Base-by-base conservation (phyloP, 2,888 invertebrate genomes). In the Clostera curtula region DNA sequence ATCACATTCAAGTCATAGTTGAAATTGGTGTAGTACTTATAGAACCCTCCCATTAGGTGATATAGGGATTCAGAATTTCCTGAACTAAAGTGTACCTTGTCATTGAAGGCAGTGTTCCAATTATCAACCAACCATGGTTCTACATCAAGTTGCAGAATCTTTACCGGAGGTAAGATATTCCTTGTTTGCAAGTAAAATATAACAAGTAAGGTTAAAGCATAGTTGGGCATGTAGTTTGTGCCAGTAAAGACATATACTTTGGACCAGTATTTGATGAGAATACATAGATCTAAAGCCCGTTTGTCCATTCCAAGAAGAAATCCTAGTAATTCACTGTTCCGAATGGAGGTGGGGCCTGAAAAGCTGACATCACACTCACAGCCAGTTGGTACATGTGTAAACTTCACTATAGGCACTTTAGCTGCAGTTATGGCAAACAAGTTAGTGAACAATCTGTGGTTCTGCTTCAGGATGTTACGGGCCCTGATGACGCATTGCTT, bases 211-310 rank as follows among this genome's bases (percentile, higher is more conserved):
- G 85, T 80, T 3, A 93, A 52, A 4, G 89, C 85, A 56, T 93
- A 93, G 58, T 89, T 92, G 0, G 89, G 85, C 43, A 92, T 72
- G 29, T 76, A 72, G 34, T 83, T 85, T 18, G 66, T 77, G 17
- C 87, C 87, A 0, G 86, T 79, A 2, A 93, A 58, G 4, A 83
- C 73, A 30, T 87, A 84, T 3, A 85, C 71, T 56, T 88, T 90
- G 0, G 88, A 88, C 93, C 93, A 93, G 49, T 89, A 90, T 56
- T 93, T 93, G 0, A 93, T 59, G n/a, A 92, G 62, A 20, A 91
- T 55, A 51, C 90, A 84, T 0, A 90, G 52, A 0, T 86, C 80
- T 16, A 83, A 72, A 0, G 91, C 63, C 34, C 89, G 82, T 0
- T 36, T 32, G 49, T 93, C 90, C 1, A 84, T 50, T 3, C 63